Percentiles rank a stretch among this genome's conserved stretches.
phyloP scores from a whole-genome alignment of 2,113 vertebrate genomes.

The Apteryx mantelli region DNA sequence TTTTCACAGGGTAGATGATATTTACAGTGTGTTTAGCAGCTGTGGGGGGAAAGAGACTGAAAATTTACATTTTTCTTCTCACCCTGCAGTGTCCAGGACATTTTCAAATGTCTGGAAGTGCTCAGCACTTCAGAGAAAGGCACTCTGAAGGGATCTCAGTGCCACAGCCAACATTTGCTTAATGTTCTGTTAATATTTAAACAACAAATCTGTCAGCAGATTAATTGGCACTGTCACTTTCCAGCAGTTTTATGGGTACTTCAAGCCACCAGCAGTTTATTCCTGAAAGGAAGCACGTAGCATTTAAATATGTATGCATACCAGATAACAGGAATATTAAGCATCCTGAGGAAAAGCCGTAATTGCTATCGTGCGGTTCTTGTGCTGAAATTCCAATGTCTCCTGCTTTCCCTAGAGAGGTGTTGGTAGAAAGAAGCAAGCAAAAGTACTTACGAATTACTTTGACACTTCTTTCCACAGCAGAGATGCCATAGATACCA shows the following conservation, averaged over 20 bases:
- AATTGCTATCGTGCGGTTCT: background rate
- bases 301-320: constrained; percentile 35
- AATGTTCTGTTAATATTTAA: constrained; percentile 68
- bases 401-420: background rate
- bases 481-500: background rate
- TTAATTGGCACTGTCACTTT: constrained; percentile 68
- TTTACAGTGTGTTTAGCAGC: background rate
- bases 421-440: background rate
- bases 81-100: background rate
- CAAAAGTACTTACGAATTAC: background rate
- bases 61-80: background rate
- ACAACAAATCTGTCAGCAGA: constrained; percentile 72
- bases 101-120: background rate
- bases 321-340: background rate
- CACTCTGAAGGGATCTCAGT: background rate
- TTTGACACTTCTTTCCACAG: background rate
- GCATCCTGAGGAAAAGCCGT: background rate
- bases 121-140: background rate
- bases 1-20: background rate
- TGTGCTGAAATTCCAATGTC: background rate
- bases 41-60: background rate
- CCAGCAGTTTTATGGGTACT: constrained; percentile 65
- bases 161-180: constrained; percentile 54
- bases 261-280: constrained; percentile 20
- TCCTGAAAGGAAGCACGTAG: constrained; percentile 19